Percentiles rank a stretch among this genome's conserved stretches.
phyloP scores from a whole-genome alignment of 1,140 invertebrate species.

The Bombus waltoni region DNA sequence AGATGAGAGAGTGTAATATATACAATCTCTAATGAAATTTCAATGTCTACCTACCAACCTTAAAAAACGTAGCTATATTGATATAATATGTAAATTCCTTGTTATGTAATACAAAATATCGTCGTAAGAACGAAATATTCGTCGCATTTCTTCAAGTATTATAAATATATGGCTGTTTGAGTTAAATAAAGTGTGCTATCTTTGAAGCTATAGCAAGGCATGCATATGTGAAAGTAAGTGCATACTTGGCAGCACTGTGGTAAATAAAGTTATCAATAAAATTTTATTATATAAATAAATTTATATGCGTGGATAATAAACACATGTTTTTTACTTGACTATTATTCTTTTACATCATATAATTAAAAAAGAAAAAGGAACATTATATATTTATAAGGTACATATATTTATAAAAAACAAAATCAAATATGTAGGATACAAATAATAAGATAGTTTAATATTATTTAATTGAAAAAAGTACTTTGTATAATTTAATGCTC shows the following conservation, averaged over 20 bases:
- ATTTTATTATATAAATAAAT: background rate
- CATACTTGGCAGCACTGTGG: conserved; percentile 38
- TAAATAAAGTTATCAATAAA: conserved; percentile 38
- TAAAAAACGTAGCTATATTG: background rate
- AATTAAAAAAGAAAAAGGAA: background rate
- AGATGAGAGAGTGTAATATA: conserved; percentile 52
- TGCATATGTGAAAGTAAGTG: background rate
- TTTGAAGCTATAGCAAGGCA: conserved; percentile 1
- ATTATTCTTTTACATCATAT: background rate
- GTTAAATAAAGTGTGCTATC: background rate
- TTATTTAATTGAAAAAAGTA: background rate
- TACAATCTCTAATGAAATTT: conserved; percentile 20
- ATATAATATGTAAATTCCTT: conserved; percentile 1
- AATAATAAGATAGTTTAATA: background rate
- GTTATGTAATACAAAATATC: background rate
- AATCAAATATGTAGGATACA: background rate
- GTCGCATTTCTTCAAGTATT: background rate
- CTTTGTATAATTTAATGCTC: background rate
- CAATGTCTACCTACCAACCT: conserved; percentile 49
- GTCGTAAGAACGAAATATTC: background rate
- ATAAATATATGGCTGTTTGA: background rate
- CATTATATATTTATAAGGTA: background rate
- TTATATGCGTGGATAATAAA: background rate
- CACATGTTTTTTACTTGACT: background rate
- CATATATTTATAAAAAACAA: background rate